Conservation (phyloP, 1,140 invertebrate genomes). For the Pollicipes pollicipes region DNA sequence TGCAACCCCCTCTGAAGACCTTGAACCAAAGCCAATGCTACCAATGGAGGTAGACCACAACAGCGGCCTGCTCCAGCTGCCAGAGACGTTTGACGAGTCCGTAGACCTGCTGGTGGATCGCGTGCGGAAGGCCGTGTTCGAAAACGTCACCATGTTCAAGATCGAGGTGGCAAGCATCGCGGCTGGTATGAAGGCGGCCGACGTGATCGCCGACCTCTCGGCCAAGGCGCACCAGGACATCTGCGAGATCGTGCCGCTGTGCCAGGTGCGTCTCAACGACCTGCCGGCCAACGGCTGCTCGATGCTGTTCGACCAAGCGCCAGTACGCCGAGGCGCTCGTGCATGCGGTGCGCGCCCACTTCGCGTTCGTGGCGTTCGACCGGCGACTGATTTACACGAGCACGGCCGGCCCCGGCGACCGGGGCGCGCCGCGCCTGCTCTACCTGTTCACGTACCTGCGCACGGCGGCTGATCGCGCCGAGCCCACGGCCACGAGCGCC, state of each 20-base stretch:
- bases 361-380: neutral
- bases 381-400: neutral
- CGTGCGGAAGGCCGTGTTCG: neutral
- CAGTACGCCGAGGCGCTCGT: neutral
- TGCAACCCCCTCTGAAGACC: too few species aligned
- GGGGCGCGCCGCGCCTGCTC: neutral
- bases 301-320: neutral
- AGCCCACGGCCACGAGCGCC: neutral
- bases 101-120: neutral
- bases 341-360: neutral
- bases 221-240: neutral
- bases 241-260: neutral
- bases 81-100: neutral
- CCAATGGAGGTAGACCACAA: too few species aligned
- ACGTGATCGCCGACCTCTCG: neutral
- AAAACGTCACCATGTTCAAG: neutral
- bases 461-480: too few species aligned
- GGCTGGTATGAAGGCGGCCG: too few species aligned
- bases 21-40: too few species aligned
- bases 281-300: neutral
- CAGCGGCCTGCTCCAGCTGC: neutral
- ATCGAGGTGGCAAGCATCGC: neutral
- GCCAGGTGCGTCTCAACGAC: neutral
- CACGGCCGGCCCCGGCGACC: neutral
- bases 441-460: neutral